phyloP scores from a whole-genome alignment of 2,888 invertebrate species.

The Erebia aethiops region DNA sequence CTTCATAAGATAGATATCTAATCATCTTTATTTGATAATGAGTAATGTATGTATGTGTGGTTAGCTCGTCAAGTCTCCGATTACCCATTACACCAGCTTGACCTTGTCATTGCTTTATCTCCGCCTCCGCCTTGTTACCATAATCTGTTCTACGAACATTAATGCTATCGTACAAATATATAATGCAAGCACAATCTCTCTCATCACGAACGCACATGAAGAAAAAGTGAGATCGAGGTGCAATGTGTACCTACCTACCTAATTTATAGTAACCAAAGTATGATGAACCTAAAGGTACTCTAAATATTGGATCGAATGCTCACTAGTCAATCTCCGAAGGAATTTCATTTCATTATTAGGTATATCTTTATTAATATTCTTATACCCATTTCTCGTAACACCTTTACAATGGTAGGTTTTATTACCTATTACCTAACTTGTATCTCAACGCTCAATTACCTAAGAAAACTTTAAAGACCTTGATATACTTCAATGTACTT shows the following conservation, averaged over 20 bases:
- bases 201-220: constrained; percentile 27
- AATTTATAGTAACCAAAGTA: background rate
- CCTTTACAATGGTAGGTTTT: constrained; percentile 44
- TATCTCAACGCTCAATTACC: constrained; percentile 61
- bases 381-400: constrained; percentile 55
- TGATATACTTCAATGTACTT: constrained; percentile 60
- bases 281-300: constrained; percentile 10
- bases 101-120: constrained; percentile 8
- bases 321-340: constrained; percentile 66
- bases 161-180: constrained; percentile 19
- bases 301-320: constrained; percentile 49
- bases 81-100: constrained; percentile 13
- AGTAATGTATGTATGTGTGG: constrained; percentile 20
- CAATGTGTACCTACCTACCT: constrained; percentile 23
- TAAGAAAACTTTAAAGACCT: constrained; percentile 47
- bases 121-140: background rate
- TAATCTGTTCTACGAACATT: background rate
- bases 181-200: constrained; percentile 32
- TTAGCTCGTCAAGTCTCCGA: constrained; percentile 24
- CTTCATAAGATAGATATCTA: constrained; percentile 58
- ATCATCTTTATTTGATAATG: constrained; percentile 19
- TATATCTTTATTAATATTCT: constrained; percentile 47
- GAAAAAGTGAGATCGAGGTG: constrained; percentile 11
- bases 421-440: constrained; percentile 49
- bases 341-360: constrained; percentile 49